Base-by-base conservation (phyloP, 2,113 vertebrate species). In the Gnathonemus echidnorhynchus region DNA sequence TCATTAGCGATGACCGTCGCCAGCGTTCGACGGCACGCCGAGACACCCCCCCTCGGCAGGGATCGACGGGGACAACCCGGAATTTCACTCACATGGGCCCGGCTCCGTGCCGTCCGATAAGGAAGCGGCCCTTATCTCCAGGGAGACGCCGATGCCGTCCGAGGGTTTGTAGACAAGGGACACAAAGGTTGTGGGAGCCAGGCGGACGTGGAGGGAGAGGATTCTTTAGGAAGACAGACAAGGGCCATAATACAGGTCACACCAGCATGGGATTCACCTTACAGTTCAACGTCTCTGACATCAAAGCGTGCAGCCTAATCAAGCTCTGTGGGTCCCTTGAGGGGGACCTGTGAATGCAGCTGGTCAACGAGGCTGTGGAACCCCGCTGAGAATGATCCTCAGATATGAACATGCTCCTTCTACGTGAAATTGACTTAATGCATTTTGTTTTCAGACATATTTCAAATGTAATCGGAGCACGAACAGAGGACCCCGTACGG, bases 161-260 rank as follows among this genome's bases (percentile, higher is more conserved):
- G 93, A 92, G 0, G 96, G 90, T 93, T 97, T 98, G 90, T 97
- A 98, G 35, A 97, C 92, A 42, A 98, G 19, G 42, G 94, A 95
- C 88, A 99, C 92, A 90, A 97, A 95, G 0, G 97, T 92, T 49
- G 90, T 96, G 48, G 95, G 93, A 0, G 97, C 95, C 1, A 96
- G 90, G 0, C 95, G 95, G 4, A 97, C 91, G 86, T 97, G 96
- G 88, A 99, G 95, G 87, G 97, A 97, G 91, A 99, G 97, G 87
- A 99, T 93, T 94, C 98, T 99, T 93, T 62, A 13, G 66, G 17
- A 17, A n/a, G 39, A 77, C 27, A 89, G 17, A 70, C 6, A 48
- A 17, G 49, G 27, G 10, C 49, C 85, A 87, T 19, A 62, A 31
- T 31, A 45, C 2, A 52, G 27, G 48, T 39, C 17, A 31, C n/a